Evolutionary conservation across 1,140 invertebrate genomes (phyloP).

Genomic region (Hestina assimilis): DNA sequence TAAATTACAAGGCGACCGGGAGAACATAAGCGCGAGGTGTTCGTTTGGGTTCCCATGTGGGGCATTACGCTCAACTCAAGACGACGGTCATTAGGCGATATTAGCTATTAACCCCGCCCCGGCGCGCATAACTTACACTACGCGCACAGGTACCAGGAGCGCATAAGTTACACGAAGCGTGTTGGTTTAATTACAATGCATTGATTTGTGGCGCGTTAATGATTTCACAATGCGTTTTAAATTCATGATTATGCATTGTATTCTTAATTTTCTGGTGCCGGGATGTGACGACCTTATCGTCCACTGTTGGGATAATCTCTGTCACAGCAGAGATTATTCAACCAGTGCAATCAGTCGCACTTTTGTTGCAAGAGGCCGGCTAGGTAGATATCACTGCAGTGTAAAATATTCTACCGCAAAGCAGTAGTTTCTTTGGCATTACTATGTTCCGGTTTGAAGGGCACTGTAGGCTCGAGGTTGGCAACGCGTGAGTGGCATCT

Average conservation of each 20-base stretch:
- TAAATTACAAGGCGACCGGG: conserved; percentile 50
- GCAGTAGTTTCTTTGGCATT: too few species aligned
- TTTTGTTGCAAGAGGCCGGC: too few species aligned
- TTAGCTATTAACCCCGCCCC: conserved; percentile 72
- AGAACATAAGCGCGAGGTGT: conserved; percentile 49
- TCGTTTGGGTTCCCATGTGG: conserved; percentile 61
- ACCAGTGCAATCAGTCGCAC: too few species aligned
- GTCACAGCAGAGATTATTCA: too few species aligned
- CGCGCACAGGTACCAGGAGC: conserved; percentile 19
- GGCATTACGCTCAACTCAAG: conserved; percentile 65
- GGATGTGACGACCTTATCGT: too few species aligned
- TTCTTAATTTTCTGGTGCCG: too few species aligned
- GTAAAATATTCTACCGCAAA: too few species aligned
- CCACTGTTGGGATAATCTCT: too few species aligned
- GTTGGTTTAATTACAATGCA: conserved; percentile 22
- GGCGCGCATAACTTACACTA: conserved; percentile 35
- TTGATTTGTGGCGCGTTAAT: background rate
- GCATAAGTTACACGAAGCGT: conserved; percentile 26
- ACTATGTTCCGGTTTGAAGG: too few species aligned
- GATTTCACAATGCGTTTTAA: conserved; percentile 2
- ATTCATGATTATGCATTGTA: conserved; percentile 5
- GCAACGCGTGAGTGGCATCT: too few species aligned
- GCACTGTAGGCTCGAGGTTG: too few species aligned
- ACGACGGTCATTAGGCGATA: conserved; percentile 73
- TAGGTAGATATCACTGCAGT: too few species aligned